These are phyloP conservation scores for Mythimna impura DNA, from an alignment of 2,888 invertebrate genomes.

Conservation along the genomic window DNA sequence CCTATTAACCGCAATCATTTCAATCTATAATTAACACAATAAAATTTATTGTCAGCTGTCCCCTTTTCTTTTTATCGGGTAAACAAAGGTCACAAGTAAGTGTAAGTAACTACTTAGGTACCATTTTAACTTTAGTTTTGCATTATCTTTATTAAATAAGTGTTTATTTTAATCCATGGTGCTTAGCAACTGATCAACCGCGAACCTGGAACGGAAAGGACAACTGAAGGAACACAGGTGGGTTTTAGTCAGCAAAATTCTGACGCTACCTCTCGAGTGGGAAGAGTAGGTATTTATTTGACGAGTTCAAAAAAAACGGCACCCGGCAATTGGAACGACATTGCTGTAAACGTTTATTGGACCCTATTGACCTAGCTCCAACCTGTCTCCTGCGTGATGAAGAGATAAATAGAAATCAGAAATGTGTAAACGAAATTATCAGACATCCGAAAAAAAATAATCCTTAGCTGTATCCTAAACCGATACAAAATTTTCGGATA, in stretches of 20 bases:
- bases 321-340: neutral
- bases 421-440: too few relatives aligned
- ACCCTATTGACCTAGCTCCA: neutral
- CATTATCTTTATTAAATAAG: neutral
- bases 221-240: too few relatives aligned
- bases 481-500: too few relatives aligned
- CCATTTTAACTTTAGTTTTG: constrained; percentile 13
- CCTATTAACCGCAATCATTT: constrained; percentile 25
- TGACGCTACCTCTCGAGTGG: too few relatives aligned
- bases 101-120: constrained; percentile 12
- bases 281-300: too few relatives aligned
- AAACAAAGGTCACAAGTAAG: constrained; percentile 27
- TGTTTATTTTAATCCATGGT: neutral
- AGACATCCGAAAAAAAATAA: too few relatives aligned
- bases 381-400: neutral
- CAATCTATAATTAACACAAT: constrained; percentile 38
- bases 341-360: neutral
- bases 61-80: constrained; percentile 24
- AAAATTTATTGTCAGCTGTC: constrained; percentile 15
- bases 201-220: too few relatives aligned
- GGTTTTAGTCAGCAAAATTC: too few relatives aligned
- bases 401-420: neutral
- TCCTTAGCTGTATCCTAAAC: too few relatives aligned
- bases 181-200: neutral
- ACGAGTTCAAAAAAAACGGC: too few relatives aligned